Evolutionary conservation across 2,888 invertebrate genomes (phyloP).

Genomic region (Limnephilus auricula): DNA sequence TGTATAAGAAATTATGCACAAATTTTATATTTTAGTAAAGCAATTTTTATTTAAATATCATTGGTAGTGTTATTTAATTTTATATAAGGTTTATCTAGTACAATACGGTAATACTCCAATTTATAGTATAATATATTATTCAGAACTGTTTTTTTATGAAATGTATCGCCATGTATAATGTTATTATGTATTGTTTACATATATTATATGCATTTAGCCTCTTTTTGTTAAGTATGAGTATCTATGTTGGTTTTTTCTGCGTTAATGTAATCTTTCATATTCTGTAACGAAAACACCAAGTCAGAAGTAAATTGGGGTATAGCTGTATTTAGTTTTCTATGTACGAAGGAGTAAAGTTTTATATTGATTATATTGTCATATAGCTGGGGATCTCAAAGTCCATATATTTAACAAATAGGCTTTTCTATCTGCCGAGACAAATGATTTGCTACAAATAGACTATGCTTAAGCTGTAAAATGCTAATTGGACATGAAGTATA

Average conservation of each 20-base stretch:
- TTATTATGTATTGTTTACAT: slow-evolving; percentile 14
- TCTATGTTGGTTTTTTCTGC: neutral
- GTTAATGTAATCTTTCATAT: neutral
- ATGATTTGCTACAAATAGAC: slow-evolving; percentile 52
- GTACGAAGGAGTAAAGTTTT: slow-evolving; percentile 11
- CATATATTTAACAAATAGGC: slow-evolving; percentile 43
- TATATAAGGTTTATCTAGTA: slow-evolving; percentile 47
- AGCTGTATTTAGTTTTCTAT: slow-evolving; percentile 41
- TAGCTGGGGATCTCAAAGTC: slow-evolving; percentile 43
- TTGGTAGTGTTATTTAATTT: slow-evolving; percentile 43
- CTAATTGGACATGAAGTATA: slow-evolving; percentile 45
- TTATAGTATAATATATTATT: slow-evolving; percentile 27
- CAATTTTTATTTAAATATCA: slow-evolving; percentile 46
- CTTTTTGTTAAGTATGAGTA: neutral
- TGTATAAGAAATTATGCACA: slow-evolving; percentile 52
- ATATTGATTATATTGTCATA: slow-evolving; percentile 37
- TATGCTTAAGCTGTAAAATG: slow-evolving; percentile 57
- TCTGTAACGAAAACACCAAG: slow-evolving; percentile 33
- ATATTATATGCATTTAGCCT: neutral
- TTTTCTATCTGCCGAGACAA: slow-evolving; percentile 35
- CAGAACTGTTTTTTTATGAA: slow-evolving; percentile 17
- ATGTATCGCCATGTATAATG: slow-evolving; percentile 14
- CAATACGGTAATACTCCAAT: slow-evolving; percentile 45
- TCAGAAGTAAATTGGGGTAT: slow-evolving; percentile 38
- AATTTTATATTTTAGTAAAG: slow-evolving; percentile 51